Base-by-base conservation (phyloP, 1,140 invertebrate species). In the Lepidostoma basale region DNA sequence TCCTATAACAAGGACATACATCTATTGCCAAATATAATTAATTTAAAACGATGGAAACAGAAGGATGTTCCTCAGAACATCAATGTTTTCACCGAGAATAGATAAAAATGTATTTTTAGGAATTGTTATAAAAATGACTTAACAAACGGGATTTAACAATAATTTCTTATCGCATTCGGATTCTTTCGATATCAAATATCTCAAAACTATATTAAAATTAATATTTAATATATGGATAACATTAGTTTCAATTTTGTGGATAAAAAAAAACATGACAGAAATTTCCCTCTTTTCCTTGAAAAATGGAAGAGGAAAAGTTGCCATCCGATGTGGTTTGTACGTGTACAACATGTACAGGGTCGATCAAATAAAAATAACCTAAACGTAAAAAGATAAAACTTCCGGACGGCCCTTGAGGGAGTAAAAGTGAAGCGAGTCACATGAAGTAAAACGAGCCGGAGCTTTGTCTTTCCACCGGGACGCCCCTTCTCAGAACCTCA, bases 301-400 rank as follows among this genome's bases (percentile, higher is more conserved):
- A 56, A 56, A 56, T 33, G 52, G 52, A 56, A 56, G 52, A 56
- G 52, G 52, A 56, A 20, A 56, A 56, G 23, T 56, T 56, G 52
- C 52, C 52, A 56, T 56, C 52, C 5, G 22, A 33, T 33, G 36
- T 22, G 52, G 22, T 56, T 33, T 33, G 52, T 56, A 56, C 52
- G 36, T 33, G 52, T 22, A 33, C 28, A 56, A 33, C 52, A 56
- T 22, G 30, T 56, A 56, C 45, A 36, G 44, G 20, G 52, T 56
- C 52, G 14, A 56, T 10, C 18, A 56, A 56, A 39, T 56, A 56
- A 56, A 56, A 30, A 56, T 33, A 56, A 49, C 45, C 45, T 49
- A 49, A 23, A 49, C 23, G 45, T 49, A 36, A 56, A 56, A 56
- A 56, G 30, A 12, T 14, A 33, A 56, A 56, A 30, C 9, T 56